Conservation (phyloP, 2,888 invertebrate species). For the Drosophila greeni region DNA sequence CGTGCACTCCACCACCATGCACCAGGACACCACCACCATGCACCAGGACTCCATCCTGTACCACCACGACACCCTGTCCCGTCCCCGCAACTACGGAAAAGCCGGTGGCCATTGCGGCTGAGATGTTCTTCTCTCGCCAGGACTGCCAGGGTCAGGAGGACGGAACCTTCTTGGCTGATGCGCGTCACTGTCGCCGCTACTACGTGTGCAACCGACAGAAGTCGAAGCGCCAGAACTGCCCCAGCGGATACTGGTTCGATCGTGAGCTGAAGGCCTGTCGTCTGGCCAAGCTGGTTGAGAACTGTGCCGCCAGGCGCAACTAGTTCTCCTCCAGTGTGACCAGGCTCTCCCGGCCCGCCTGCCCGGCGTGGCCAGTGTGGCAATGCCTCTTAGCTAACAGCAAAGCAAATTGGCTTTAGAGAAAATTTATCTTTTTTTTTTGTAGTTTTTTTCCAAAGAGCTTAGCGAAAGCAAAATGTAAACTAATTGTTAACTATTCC, state of each 20-base stretch:
- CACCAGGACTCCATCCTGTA: neutral
- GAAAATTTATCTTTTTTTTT: slow-evolving; percentile 10
- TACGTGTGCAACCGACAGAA: slow-evolving; percentile 41
- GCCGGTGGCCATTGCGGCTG: neutral
- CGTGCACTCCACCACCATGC: neutral
- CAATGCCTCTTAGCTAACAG: neutral
- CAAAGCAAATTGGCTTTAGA: slow-evolving; percentile 4
- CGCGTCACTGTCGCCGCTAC: slow-evolving; percentile 46
- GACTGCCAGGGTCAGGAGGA: slow-evolving; percentile 41
- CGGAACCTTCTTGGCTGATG: slow-evolving; percentile 46
- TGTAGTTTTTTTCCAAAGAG: slow-evolving; percentile 11
- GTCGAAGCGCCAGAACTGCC: slow-evolving; percentile 33
- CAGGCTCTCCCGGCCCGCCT: neutral
- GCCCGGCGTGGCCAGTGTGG: slow-evolving; percentile 10
- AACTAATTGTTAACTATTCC: slow-evolving; percentile 11
- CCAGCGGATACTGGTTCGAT: slow-evolving; percentile 51
- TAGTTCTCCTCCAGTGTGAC: neutral
- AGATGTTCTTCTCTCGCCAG: slow-evolving; percentile 9
- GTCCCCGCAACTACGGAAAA: neutral
- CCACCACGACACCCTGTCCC: neutral
- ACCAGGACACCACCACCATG: neutral
- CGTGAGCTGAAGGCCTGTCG: slow-evolving; percentile 33
- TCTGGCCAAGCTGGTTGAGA: slow-evolving; percentile 37
- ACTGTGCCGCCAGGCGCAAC: slow-evolving; percentile 48
- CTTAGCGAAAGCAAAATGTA: slow-evolving; percentile 14